Evolutionary conservation across 2,888 invertebrate genomes (phyloP).

Genomic region (Pammene aurita): DNA sequence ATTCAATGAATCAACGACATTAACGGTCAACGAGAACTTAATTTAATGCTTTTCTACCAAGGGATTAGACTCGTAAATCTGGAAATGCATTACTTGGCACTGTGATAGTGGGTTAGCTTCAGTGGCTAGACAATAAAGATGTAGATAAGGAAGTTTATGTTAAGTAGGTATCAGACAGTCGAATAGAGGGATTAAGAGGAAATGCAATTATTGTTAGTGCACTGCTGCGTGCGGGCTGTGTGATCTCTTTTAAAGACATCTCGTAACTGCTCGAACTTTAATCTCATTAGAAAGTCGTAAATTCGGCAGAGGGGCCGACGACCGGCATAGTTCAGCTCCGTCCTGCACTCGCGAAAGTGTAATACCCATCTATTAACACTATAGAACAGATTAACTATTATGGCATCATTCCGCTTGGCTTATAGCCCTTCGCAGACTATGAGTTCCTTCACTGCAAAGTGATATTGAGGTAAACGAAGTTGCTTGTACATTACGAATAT

Average conservation of each 20-base stretch:
- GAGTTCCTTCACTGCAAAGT: neutral
- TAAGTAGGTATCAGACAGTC: slow-evolving; percentile 50
- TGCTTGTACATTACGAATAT: neutral
- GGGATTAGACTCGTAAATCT: slow-evolving; percentile 46
- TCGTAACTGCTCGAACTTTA: slow-evolving; percentile 61
- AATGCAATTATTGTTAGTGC: slow-evolving; percentile 55
- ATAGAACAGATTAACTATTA: slow-evolving; percentile 42
- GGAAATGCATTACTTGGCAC: slow-evolving; percentile 42
- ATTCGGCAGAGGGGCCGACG: slow-evolving; percentile 70
- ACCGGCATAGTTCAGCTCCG: slow-evolving; percentile 67
- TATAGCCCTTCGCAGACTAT: slow-evolving; percentile 7
- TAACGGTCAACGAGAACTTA: slow-evolving; percentile 54
- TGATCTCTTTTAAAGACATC: slow-evolving; percentile 51
- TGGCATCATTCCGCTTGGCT: slow-evolving; percentile 22
- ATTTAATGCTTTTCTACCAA: slow-evolving; percentile 48
- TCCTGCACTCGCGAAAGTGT: slow-evolving; percentile 66
- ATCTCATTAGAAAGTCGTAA: slow-evolving; percentile 78
- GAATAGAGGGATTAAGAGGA: slow-evolving; percentile 59
- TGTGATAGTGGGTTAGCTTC: slow-evolving; percentile 40
- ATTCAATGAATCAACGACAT: slow-evolving; percentile 65
- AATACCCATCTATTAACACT: slow-evolving; percentile 53
- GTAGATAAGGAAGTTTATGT: slow-evolving; percentile 45
- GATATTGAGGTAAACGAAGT: slow-evolving; percentile 13
- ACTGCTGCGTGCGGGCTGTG: slow-evolving; percentile 55
- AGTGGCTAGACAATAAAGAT: slow-evolving; percentile 36